phyloP scores from a whole-genome alignment of 2,113 vertebrate species.

The Tringa solitaria region DNA sequence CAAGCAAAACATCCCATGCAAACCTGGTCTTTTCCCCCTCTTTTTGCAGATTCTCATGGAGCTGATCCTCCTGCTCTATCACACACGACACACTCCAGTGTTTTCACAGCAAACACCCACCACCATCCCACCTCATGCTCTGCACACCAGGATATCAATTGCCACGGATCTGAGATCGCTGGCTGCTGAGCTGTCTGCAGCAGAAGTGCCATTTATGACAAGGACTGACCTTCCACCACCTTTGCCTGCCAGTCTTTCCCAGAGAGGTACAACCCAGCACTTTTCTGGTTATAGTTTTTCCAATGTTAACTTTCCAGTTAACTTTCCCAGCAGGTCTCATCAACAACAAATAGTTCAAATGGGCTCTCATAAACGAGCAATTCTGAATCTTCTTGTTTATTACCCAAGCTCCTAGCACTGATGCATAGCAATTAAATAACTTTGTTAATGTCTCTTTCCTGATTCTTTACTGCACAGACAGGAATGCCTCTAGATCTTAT shows the following conservation, averaged over 20 bases:
- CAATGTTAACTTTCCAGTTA: background rate
- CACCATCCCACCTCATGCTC: background rate
- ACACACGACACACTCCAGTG: fast-evolving
- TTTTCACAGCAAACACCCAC: background rate
- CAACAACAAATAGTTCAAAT: background rate
- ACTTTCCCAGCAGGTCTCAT: background rate
- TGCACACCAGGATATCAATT: background rate
- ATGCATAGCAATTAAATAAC: background rate
- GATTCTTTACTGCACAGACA: background rate
- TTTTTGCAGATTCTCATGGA: background rate
- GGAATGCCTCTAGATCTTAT: background rate
- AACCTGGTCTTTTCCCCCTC: background rate
- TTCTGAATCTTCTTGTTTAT: background rate
- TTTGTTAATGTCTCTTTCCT: background rate
- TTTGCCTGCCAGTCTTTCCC: background rate
- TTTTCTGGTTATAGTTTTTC: background rate
- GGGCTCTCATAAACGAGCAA: background rate
- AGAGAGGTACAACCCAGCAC: background rate
- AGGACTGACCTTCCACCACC: background rate
- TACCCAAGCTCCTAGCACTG: background rate
- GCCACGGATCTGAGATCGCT: fast-evolving
- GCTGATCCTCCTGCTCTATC: background rate
- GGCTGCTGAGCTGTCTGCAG: background rate
- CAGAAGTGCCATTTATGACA: fast-evolving
- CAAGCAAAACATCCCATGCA: background rate